Evolutionary conservation across 2,113 vertebrate species (phyloP).

Genomic region (Turnix velox): DNA sequence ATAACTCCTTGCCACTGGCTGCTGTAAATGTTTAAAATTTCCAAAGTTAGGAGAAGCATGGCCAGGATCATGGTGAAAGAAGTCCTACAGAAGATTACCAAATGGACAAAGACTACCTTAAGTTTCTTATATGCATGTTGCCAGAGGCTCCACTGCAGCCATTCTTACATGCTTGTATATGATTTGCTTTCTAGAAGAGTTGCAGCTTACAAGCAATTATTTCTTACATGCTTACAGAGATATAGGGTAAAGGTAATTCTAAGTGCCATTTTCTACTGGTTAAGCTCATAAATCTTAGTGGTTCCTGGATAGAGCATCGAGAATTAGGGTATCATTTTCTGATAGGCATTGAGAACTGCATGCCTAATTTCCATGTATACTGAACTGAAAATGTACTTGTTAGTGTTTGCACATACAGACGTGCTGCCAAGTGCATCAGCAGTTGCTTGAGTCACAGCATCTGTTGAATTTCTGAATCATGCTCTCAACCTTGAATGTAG

Average conservation of each 20-base stretch:
- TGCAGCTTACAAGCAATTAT: background rate
- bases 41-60: background rate
- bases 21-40: background rate
- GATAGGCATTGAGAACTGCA: background rate
- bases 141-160: background rate
- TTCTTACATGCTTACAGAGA: background rate
- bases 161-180: background rate
- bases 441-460: conserved; percentile 59
- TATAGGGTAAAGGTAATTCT: background rate
- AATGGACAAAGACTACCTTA: background rate
- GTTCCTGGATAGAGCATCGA: background rate
- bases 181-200: background rate
- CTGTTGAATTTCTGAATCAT: conserved; percentile 60
- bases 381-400: conserved; percentile 27
- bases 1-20: background rate
- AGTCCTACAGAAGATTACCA: background rate
- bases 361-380: background rate
- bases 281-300: background rate
- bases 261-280: background rate
- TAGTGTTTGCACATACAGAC: conserved; percentile 49
- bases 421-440: conserved; percentile 53
- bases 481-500: conserved; percentile 14
- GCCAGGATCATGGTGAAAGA: background rate
- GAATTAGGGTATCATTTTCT: background rate
- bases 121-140: background rate